Conservation (phyloP, 2,888 invertebrate species). For the Dysmachus trigonus region DNA sequence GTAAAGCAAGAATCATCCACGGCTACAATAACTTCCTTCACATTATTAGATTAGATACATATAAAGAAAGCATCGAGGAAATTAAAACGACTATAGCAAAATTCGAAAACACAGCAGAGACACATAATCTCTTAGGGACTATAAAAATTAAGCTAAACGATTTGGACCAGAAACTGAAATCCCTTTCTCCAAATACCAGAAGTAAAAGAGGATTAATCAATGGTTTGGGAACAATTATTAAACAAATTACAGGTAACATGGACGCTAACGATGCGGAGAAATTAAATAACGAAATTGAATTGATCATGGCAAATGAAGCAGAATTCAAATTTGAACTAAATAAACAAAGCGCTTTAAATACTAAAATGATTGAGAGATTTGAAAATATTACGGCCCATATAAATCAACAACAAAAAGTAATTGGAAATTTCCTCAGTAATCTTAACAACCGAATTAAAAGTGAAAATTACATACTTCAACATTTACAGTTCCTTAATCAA, state of each 20-base stretch:
- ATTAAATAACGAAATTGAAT: too few relatives aligned
- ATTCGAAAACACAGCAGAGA: neutral
- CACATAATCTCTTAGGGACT: neutral
- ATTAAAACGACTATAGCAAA: neutral
- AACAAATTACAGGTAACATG: too few relatives aligned
- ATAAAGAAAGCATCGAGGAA: neutral
- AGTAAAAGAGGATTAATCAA: slow-evolving; percentile 27
- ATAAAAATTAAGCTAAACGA: too few relatives aligned
- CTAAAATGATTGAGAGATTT: too few relatives aligned
- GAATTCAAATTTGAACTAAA: neutral
- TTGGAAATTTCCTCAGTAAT: too few relatives aligned
- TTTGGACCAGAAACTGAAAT: neutral
- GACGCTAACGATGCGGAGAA: too few relatives aligned
- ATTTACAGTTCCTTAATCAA: neutral
- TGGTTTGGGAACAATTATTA: too few relatives aligned
- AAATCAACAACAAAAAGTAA: too few relatives aligned
- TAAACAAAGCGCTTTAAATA: neutral
- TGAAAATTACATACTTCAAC: neutral
- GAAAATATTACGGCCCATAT: too few relatives aligned
- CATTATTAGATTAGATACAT: neutral
- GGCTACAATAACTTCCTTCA: neutral
- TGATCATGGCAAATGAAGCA: neutral
- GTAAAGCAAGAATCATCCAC: neutral
- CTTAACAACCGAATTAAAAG: neutral
- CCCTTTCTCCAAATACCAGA: neutral